Evolutionary conservation across 2,888 invertebrate genomes (phyloP).

Genomic region (Argynnis bischoffii): DNA sequence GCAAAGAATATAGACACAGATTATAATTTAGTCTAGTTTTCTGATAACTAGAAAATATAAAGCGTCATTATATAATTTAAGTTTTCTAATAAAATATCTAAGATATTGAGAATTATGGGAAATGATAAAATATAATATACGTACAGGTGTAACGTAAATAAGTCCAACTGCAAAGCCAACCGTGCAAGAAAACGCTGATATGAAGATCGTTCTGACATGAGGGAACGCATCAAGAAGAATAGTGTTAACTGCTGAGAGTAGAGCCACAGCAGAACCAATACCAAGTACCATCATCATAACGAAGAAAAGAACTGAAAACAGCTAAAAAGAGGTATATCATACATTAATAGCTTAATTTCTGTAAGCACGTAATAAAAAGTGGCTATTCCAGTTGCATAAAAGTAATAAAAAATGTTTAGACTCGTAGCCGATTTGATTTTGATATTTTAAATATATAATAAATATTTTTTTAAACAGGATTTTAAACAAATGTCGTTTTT

Average conservation of each 20-base stretch:
- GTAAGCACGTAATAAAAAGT: background rate
- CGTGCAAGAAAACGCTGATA: conserved; percentile 78
- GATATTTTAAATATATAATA: background rate
- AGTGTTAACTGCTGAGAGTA: conserved; percentile 86
- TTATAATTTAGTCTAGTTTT: no score
- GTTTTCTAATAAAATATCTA: no score
- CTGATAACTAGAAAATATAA: background rate
- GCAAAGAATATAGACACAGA: no score
- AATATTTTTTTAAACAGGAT: no score
- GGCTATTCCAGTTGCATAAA: no score
- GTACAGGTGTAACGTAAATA: conserved; percentile 89
- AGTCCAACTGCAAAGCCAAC: conserved; percentile 85
- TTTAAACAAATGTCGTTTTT: no score
- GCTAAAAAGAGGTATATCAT: conserved; percentile 55
- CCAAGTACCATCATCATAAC: conserved; percentile 91
- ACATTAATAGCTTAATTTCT: background rate
- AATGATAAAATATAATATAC: conserved; percentile 15
- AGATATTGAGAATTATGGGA: no score
- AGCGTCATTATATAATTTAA: background rate
- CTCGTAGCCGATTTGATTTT: no score
- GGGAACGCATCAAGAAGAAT: conserved; percentile 87
- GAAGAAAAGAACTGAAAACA: conserved; percentile 90
- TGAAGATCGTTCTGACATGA: conserved; percentile 79
- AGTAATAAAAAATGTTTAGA: no score
- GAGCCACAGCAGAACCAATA: conserved; percentile 88